Conservation (phyloP, 1,140 invertebrate genomes). For the Chrysomallon squamiferum region DNA sequence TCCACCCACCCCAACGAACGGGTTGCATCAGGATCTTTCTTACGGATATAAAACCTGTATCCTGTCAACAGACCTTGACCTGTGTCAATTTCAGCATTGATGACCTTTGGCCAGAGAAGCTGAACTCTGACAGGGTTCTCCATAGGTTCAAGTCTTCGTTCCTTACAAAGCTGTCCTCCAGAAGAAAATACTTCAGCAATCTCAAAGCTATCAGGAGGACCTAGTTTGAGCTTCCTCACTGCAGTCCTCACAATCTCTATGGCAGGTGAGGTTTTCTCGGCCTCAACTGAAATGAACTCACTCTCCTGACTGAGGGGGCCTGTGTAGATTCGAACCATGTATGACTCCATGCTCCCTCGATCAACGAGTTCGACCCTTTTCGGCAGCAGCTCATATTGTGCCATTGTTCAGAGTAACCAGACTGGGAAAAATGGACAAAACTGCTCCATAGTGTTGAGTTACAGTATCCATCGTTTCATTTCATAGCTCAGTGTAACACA, state of each 20-base stretch:
- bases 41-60: constrained; percentile 62
- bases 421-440: too few relatives aligned
- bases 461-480: too few relatives aligned
- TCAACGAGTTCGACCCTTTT: constrained; percentile 34
- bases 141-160: constrained; percentile 80
- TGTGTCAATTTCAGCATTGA: constrained; percentile 41
- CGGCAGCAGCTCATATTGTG: too few relatives aligned
- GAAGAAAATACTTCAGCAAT: constrained; percentile 85
- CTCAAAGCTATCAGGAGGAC: constrained; percentile 78
- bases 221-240: constrained; percentile 78
- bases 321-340: constrained; percentile 83
- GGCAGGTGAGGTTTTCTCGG: constrained; percentile 88
- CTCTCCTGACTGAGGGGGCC: constrained; percentile 86
- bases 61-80: constrained; percentile 72
- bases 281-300: constrained; percentile 89
- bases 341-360: constrained; percentile 58
- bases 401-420: too few relatives aligned
- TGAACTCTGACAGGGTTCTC: constrained; percentile 93
- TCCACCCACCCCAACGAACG: constrained; percentile 75
- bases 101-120: constrained; percentile 86
- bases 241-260: constrained; percentile 79
- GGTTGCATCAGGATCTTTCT: constrained; percentile 49
- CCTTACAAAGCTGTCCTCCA: constrained; percentile 86
- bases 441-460: too few relatives aligned
- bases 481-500: too few relatives aligned